These are phyloP conservation scores for Semnornis frantzii DNA, from an alignment of 2,113 vertebrate species.

Conservation along the genomic window DNA sequence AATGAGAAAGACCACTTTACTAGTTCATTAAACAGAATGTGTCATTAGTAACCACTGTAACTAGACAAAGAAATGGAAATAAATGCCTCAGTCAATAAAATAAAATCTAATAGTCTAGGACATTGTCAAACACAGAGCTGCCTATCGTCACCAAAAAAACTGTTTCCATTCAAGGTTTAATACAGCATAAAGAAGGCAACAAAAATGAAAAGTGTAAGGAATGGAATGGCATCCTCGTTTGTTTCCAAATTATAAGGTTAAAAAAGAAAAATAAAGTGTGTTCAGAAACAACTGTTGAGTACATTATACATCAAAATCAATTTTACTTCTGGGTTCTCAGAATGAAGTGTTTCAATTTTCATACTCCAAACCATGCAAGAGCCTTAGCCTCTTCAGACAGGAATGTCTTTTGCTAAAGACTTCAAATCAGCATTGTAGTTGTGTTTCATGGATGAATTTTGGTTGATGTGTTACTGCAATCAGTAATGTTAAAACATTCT, in stretches of 20 bases:
- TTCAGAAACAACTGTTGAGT: conserved; percentile 35
- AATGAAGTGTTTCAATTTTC: conserved; percentile 39
- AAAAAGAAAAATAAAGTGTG: not conserved
- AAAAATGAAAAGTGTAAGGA: not conserved
- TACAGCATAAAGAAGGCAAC: not conserved
- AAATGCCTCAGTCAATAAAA: not conserved
- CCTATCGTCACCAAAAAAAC: not conserved
- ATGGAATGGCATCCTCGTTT: not conserved
- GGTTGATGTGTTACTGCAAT: conserved; percentile 42
- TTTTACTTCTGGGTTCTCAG: conserved; percentile 36
- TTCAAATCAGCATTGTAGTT: conserved; percentile 45
- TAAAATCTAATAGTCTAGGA: not conserved
- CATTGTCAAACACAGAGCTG: not conserved
- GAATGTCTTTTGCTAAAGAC: conserved; percentile 26
- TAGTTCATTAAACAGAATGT: not conserved
- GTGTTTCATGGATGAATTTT: conserved; percentile 38
- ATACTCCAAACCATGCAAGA: conserved; percentile 42
- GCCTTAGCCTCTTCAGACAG: conserved; percentile 56
- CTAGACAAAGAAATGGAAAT: conserved; percentile 6
- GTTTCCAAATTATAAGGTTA: not conserved
- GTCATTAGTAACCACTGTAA: not conserved
- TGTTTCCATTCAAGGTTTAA: not conserved
- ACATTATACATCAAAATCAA: not conserved
- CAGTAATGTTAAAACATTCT: conserved; percentile 57
- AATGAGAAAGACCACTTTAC: not conserved